Evolutionary conservation across 2,113 vertebrate genomes (phyloP).

Genomic region (Monopterus albus): DNA sequence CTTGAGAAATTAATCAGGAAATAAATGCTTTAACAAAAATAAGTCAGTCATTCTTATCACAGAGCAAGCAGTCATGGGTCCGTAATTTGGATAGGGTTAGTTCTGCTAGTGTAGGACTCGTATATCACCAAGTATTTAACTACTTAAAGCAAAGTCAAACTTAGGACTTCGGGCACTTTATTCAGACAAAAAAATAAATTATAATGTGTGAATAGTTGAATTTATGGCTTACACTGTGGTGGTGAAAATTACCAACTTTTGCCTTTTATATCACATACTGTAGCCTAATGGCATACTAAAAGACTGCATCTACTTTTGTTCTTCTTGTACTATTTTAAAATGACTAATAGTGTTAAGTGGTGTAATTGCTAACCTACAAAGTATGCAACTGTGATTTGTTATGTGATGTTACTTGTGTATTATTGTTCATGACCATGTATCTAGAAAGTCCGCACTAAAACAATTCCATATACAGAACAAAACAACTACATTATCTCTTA

Average conservation of each 20-base stretch:
- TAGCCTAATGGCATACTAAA: not conserved
- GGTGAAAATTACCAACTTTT: not conserved
- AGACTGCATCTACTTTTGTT: not conserved
- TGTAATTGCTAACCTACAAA: conserved; percentile 1
- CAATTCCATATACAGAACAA: not conserved
- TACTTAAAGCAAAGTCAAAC: not conserved
- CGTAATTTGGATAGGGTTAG: not conserved
- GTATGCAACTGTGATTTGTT: conserved; percentile 26
- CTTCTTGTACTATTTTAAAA: conserved; percentile 4
- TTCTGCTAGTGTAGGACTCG: not conserved
- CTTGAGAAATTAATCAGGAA: conserved; percentile 63
- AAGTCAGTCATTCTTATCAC: not conserved
- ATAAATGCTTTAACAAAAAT: not conserved
- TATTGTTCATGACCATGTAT: conserved; percentile 14
- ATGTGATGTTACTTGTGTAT: conserved; percentile 23
- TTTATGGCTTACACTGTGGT: not conserved
- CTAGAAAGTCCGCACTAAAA: not conserved
- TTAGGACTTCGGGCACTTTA: not conserved
- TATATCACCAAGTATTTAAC: conserved; percentile 2
- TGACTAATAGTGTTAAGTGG: not conserved
- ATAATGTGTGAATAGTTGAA: not conserved
- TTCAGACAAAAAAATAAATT: not conserved
- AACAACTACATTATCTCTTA: not conserved
- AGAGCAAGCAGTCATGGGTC: not conserved
- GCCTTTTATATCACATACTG: conserved; percentile 1